Evolutionary conservation across 2,888 invertebrate genomes (phyloP).

Genomic region (Watsonalla binaria): DNA sequence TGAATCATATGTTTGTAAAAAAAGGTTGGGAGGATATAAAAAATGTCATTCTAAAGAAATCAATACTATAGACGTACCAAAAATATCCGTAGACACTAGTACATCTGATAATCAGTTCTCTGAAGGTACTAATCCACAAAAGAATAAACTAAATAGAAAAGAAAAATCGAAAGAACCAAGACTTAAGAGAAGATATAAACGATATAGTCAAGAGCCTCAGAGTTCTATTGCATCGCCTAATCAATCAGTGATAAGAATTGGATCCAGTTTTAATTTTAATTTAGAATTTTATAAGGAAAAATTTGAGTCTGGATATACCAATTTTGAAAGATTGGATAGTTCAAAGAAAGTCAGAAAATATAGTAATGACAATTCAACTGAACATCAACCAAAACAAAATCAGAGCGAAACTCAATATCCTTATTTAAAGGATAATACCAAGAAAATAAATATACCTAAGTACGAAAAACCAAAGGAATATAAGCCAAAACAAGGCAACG

Average conservation of each 20-base stretch:
- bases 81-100: not conserved
- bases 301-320: constrained; percentile 1
- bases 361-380: not conserved
- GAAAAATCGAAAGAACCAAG: not conserved
- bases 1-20: not conserved
- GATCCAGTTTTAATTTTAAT: constrained; percentile 31
- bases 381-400: not conserved
- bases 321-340: not conserved
- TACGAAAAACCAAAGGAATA: not conserved
- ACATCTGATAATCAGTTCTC: not conserved
- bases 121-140: not conserved
- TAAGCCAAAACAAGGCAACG: not conserved
- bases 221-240: not conserved
- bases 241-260: constrained; percentile 18
- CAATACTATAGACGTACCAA: not conserved
- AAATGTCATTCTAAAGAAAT: not conserved
- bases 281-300: constrained; percentile 28
- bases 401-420: not conserved
- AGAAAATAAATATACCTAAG: not conserved
- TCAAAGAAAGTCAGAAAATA: not conserved
- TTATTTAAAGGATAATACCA: not conserved
- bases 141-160: not conserved
- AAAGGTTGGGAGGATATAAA: not conserved
- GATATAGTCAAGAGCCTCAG: not conserved
- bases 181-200: not conserved